These are phyloP conservation scores for Pygoscelis adeliae DNA, from an alignment of 2,113 vertebrate species.

Conservation along the genomic window DNA sequence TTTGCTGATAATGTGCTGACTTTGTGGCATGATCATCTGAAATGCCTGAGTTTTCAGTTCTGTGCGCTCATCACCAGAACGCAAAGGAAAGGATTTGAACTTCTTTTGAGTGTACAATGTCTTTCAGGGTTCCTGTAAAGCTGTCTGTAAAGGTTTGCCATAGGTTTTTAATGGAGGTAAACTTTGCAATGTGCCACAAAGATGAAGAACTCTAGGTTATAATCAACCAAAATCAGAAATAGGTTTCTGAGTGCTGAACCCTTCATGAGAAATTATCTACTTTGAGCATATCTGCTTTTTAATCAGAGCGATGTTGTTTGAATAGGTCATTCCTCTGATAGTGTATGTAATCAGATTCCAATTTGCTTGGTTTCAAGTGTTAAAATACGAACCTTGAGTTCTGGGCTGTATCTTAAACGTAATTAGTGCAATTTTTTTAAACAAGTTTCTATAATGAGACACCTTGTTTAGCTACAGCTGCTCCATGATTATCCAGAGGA, in stretches of 20 bases:
- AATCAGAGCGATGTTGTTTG: background rate
- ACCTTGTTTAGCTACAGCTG: constrained; percentile 25
- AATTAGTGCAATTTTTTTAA: background rate
- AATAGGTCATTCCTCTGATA: background rate
- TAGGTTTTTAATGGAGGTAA: background rate
- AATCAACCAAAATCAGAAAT: background rate
- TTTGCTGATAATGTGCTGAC: background rate
- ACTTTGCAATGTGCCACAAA: background rate
- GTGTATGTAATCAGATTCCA: background rate
- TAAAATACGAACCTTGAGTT: background rate
- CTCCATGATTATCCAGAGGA: background rate
- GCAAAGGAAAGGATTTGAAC: background rate
- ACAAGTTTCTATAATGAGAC: background rate
- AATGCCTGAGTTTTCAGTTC: background rate
- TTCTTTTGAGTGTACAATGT: background rate
- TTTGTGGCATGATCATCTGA: background rate
- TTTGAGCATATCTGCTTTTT: background rate
- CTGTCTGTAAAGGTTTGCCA: background rate
- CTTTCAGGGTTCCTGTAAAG: background rate
- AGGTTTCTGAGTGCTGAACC: background rate
- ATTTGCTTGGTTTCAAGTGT: background rate
- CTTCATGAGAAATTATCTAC: background rate
- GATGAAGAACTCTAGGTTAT: background rate
- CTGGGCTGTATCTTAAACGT: background rate
- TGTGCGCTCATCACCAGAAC: background rate